Conservation (phyloP, 2,113 vertebrate species). For the Entomyzon cyanotis region DNA sequence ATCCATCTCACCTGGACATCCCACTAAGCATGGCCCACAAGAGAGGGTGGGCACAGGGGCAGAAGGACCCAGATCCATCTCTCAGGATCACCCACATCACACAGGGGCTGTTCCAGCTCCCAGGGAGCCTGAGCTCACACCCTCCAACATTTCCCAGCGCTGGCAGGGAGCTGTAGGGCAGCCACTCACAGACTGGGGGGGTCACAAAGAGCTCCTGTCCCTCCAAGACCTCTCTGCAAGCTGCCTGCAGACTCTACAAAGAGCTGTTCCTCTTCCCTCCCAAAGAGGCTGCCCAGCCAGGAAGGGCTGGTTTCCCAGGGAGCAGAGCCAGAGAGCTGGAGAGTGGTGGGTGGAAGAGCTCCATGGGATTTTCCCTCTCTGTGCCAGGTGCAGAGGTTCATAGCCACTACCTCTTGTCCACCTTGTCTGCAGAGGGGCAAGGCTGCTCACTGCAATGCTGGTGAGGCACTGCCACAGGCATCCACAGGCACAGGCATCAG, state of each 20-base stretch:
- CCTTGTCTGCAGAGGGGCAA: background rate
- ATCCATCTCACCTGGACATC: background rate
- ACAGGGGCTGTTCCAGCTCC: background rate
- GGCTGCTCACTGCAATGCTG: background rate
- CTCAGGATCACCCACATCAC: background rate
- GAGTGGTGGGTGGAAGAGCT: background rate
- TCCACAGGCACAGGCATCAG: background rate
- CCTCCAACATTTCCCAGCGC: accelerated
- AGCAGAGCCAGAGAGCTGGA: background rate
- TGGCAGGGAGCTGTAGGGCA: background rate
- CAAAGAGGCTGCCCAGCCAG: background rate
- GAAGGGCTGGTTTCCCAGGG: background rate
- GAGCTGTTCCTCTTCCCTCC: background rate
- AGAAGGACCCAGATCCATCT: background rate
- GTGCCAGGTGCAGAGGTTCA: background rate
- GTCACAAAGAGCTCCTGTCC: background rate
- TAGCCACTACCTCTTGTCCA: background rate
- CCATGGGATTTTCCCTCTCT: background rate
- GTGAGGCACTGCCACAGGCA: background rate
- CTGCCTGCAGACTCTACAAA: background rate
- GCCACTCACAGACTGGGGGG: accelerated
- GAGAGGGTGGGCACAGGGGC: background rate
- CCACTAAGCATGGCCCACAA: accelerated
- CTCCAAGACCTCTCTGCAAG: background rate
- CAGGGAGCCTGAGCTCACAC: background rate